Evolutionary conservation across 2,888 invertebrate species (phyloP), one percentile per base, ranked within the genome.

Genomic region (Andrena flavipes): DNA sequence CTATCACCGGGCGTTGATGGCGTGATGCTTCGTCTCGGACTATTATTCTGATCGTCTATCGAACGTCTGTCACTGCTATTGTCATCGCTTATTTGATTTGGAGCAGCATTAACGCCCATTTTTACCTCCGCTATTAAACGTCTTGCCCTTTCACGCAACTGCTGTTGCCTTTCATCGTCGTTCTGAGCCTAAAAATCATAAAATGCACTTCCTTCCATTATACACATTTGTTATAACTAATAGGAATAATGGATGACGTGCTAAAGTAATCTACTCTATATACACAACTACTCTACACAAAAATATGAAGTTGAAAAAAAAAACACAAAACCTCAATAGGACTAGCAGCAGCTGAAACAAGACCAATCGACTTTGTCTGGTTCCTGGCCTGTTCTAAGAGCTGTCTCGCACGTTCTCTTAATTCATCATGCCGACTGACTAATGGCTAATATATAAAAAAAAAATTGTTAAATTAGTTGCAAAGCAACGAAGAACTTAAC

Each of bases 111-210:
- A 33, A 95, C 94, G 48, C 96, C 96, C 94, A 95, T 95, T 89
- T 97, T 95, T 0, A 98, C 98, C 92, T 98, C 98, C 0, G 98
- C 98, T 80, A 99, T 98, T 72, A 99, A 95, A 91, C 97, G 96
- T 88, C 98, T 96, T 79, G 99, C 99, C 93, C 98, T 95, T 93
- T 99, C 99, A 7, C 98, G 95, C 86, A 99, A 94, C 92, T 97
- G 96, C 78, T 96, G 96, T 92, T 98, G 98, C 89, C 98, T 95
- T 92, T 98, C 98, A 91, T 98, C 97, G 93, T 98, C 97, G 76
- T 96, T 96, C 95, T 96, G 94, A 42, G 94, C 93, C 95, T 87
- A 65, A 20, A 69, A 73, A 76, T 72, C 10, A 60, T 60, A 20
- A 68, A 65, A 35, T 35, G 23, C 33, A 42, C 42, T 35, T 62